These are phyloP conservation scores for Cyphomyrmex costatus DNA, from an alignment of 1,140 invertebrate genomes.

Conservation along the genomic window DNA sequence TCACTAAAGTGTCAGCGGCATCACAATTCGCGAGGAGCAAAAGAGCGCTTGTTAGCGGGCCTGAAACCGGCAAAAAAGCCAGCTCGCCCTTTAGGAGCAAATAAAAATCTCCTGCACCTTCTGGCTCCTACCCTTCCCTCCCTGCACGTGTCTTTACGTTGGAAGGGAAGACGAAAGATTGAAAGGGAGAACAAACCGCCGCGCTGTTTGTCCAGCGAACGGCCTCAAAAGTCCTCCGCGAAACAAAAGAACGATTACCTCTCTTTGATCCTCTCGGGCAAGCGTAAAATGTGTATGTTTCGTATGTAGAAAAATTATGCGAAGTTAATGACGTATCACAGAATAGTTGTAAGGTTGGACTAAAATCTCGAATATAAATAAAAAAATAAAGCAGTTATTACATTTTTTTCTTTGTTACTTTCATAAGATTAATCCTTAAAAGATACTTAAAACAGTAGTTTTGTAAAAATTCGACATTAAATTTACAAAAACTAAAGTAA, in stretches of 20 bases:
- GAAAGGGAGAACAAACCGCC: constrained; percentile 59
- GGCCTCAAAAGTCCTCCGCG: constrained; percentile 36
- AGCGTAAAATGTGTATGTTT: constrained; percentile 41
- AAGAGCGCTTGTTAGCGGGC: constrained; percentile 82
- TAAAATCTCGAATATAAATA: background rate
- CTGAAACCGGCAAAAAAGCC: constrained; percentile 75
- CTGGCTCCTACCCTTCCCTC: constrained; percentile 13
- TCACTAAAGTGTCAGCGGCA: constrained; percentile 84
- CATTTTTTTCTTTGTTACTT: background rate
- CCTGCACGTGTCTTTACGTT: constrained; percentile 66
- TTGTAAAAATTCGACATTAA: background rate
- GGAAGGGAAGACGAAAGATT: constrained; percentile 56
- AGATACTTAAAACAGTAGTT: background rate
- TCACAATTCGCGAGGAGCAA: constrained; percentile 83
- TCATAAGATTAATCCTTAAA: background rate
- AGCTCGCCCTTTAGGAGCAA: constrained; percentile 65
- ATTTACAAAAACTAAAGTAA: background rate
- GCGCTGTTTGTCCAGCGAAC: constrained; percentile 66
- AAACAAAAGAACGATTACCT: constrained; percentile 64
- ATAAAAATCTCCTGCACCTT: constrained; percentile 68
- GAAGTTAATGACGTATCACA: constrained; percentile 26
- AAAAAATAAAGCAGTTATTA: background rate
- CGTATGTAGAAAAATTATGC: constrained; percentile 34
- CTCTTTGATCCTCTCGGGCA: constrained; percentile 40
- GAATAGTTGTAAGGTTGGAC: background rate